These are phyloP conservation scores for Stegodyphus mimosarum DNA, from an alignment of 1,140 invertebrate genomes.

Conservation along the genomic window DNA sequence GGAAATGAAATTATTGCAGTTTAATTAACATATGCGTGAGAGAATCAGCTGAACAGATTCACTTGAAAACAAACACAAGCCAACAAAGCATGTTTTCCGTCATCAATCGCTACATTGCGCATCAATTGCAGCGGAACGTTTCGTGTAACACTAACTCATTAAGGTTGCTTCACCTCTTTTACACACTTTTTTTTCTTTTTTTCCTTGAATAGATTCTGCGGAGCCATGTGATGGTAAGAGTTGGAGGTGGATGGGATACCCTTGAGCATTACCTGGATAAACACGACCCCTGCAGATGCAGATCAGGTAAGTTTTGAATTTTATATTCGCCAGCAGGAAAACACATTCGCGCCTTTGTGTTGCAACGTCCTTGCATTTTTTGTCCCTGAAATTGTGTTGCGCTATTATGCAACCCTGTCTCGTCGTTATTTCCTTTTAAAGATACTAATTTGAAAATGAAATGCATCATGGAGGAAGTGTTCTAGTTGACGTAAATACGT, in stretches of 20 bases:
- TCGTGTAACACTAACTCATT: background rate
- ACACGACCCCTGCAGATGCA: slow-evolving; percentile 94
- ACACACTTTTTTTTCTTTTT: background rate
- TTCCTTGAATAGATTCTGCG: slow-evolving; percentile 81
- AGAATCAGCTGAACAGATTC: background rate
- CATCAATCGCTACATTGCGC: background rate
- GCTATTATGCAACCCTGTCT: background rate
- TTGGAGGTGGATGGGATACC: slow-evolving; percentile 97
- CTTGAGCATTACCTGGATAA: slow-evolving; percentile 95
- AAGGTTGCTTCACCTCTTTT: background rate
- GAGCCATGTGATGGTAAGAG: slow-evolving; percentile 97
- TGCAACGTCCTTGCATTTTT: background rate
- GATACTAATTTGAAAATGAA: background rate
- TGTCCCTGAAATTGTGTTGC: background rate
- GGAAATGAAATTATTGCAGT: background rate
- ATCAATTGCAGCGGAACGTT: background rate
- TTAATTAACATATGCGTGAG: background rate
- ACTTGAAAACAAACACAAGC: background rate
- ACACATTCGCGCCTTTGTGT: no score
- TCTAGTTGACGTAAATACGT: background rate
- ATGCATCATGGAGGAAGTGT: background rate
- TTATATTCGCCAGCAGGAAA: background rate
- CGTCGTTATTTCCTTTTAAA: background rate
- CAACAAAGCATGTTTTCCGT: background rate
- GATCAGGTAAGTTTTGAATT: slow-evolving; percentile 71